Percentiles rank a stretch among this genome's conserved stretches.
These are phyloP conservation scores for Danaus plexippus DNA, from an alignment of 1,140 invertebrate species.

Conservation along the genomic window DNA sequence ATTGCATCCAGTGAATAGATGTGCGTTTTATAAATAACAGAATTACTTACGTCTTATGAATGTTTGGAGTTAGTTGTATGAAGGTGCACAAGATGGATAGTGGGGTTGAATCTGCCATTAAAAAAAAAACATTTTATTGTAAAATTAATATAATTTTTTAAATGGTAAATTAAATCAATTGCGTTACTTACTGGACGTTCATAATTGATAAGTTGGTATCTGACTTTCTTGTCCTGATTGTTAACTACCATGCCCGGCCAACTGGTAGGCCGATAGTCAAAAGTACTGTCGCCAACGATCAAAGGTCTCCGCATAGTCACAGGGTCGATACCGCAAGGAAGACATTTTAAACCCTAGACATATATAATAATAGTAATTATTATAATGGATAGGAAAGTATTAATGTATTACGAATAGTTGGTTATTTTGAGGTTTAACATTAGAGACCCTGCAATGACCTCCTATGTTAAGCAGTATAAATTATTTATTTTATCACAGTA, in stretches of 20 bases:
- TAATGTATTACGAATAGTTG: neutral
- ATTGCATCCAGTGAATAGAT: too few relatives aligned
- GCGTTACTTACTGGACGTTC: conserved; percentile 39
- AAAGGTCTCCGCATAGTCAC: conserved; percentile 50
- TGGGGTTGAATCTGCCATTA: conserved; percentile 37
- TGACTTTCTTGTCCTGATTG: conserved; percentile 58
- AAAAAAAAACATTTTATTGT: conserved; percentile 1
- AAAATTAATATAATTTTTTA: neutral
- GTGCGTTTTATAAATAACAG: too few relatives aligned
- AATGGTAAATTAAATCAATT: conserved; percentile 3
- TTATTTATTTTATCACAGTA: too few relatives aligned
- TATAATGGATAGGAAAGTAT: too few relatives aligned
- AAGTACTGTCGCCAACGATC: conserved; percentile 60
- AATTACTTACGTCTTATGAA: too few relatives aligned
- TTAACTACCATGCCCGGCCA: conserved; percentile 58
- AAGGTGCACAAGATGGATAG: conserved; percentile 40
- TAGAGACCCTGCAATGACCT: too few relatives aligned
- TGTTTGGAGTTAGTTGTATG: conserved; percentile 23
- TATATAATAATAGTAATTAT: neutral
- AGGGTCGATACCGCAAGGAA: conserved; percentile 52
- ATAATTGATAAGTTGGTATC: conserved; percentile 56
- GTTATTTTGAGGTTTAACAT: too few relatives aligned
- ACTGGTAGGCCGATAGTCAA: conserved; percentile 58
- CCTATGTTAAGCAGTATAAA: too few relatives aligned
- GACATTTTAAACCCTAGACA: conserved; percentile 38